phyloP scores from a whole-genome alignment of 2,888 invertebrate genomes.

The Gisinianus flammeolus region DNA sequence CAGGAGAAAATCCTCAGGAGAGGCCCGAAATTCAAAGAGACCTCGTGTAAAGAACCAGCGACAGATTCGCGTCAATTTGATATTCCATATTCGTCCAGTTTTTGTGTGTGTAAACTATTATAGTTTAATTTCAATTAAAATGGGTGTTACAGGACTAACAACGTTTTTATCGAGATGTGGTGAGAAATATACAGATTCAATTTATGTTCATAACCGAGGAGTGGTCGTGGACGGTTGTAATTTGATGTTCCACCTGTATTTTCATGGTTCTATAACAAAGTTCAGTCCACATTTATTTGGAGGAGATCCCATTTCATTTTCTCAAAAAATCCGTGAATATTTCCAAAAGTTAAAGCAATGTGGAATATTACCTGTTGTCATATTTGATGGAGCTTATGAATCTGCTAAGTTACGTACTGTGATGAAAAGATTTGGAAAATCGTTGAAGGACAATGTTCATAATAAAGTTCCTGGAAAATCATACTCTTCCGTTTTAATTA shows the following conservation, averaged over 20 bases:
- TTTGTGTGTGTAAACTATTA: too few species aligned
- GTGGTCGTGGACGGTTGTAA: conserved; percentile 83
- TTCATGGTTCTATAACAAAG: conserved; percentile 28
- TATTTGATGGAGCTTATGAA: conserved; percentile 83
- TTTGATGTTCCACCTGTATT: conserved; percentile 74
- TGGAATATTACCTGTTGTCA: conserved; percentile 73
- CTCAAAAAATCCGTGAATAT: conserved; percentile 70
- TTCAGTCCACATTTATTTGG: conserved; percentile 68
- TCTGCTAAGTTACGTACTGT: conserved; percentile 74
- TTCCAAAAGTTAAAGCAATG: conserved; percentile 74
- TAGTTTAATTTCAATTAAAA: too few species aligned
- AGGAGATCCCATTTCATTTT: conserved; percentile 82
- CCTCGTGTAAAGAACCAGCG: too few species aligned
- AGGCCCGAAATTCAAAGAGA: too few species aligned
- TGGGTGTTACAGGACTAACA: conserved; percentile 88
- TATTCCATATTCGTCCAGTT: too few species aligned
- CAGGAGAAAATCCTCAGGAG: too few species aligned
- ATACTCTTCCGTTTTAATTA: conserved; percentile 46
- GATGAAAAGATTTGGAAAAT: conserved; percentile 52
- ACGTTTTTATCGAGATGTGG: conserved; percentile 75
- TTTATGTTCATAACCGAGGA: conserved; percentile 71
- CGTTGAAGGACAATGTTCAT: conserved; percentile 50
- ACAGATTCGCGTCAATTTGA: too few species aligned
- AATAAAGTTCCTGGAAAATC: conserved; percentile 46
- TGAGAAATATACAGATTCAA: conserved; percentile 69